Base-by-base conservation (phyloP, 1,140 invertebrate species). In the Trichomalopsis sarcophagae region DNA sequence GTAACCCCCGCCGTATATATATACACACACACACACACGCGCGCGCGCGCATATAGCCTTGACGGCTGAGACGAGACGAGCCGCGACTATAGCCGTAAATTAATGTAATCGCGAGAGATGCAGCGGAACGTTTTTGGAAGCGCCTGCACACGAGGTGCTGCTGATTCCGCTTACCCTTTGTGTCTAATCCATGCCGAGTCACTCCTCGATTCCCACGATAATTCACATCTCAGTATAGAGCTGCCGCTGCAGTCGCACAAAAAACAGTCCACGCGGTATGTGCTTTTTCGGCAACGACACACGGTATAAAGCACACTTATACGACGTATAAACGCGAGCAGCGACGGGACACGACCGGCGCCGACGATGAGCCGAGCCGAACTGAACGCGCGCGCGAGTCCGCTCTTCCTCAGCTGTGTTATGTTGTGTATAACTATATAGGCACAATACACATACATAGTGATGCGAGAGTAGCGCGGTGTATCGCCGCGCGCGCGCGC, bases 1-100 rank as follows among this genome's bases (percentile, higher is more conserved):
- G 55, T 62, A 73, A 73, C 55, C 55, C 55, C 21, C 55, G 30
- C 44, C 81, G 80, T 62, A 44, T 69, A 33, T 55, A 75, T 21
- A 85, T 86, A 86, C 84, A 71, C 80, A 71, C 86, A 82, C 27
- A 1, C 27, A 27, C 27, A 1, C 27, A n/a, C n/a, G n/a, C n/a
- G n/a, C n/a, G n/a, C n/a, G n/a, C n/a, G n/a, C n/a, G n/a, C n/a
- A n/a, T 33, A 36, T 50, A 82, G 84, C 84, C 78, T 83, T 80
- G 81, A 87, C 86, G 30, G 66, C 76, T 55, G 87, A 36, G 33
- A 36, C 40, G 7, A 44, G 40, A 44, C 6, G 40, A 44, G 40
- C 9, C 27, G 7, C 68, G 68, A n/a, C 68, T 69, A 89, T 85
- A 89, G 73, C 87, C 86, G 86, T 89, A 89, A 89, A 88, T 89